Percentiles rank a stretch among this genome's conserved stretches.
phyloP scores from a whole-genome alignment of 2,797 vertebrate genomes.

The Melanotaenia parkinsoni region DNA sequence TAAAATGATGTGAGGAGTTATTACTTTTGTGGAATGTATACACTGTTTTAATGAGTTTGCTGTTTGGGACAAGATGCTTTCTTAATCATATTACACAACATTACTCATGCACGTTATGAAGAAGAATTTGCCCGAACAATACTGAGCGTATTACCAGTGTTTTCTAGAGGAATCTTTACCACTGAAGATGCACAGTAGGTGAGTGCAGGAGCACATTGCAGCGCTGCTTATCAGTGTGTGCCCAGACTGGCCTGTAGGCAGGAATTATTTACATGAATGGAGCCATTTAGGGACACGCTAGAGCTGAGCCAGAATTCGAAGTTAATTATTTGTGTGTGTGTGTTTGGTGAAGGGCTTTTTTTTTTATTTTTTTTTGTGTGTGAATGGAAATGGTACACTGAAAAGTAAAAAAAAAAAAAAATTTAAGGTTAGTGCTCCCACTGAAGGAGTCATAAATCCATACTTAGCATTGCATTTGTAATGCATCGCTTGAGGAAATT shows the following conservation, averaged over 20 bases:
- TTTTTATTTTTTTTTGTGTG: constrained; percentile 50
- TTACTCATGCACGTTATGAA: constrained; percentile 2
- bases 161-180: constrained; percentile 42
- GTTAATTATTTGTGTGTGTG: constrained; percentile 73
- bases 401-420: constrained; percentile 49
- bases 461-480: constrained; percentile 47
- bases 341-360: constrained; percentile 44
- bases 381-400: constrained; percentile 44
- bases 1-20: constrained; percentile 9
- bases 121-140: constrained; percentile 6
- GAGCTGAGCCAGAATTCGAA: constrained; percentile 63
- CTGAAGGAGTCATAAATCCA: constrained; percentile 47
- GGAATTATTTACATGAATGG: constrained; percentile 75
- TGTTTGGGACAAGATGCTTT: constrained; percentile 5
- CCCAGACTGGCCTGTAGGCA: constrained; percentile 71
- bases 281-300: constrained; percentile 74
- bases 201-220: constrained; percentile 50
- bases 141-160: constrained; percentile 8
- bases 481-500: constrained; percentile 18
- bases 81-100: constrained; percentile 12
- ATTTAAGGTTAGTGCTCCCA: constrained; percentile 42
- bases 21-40: constrained; percentile 1
- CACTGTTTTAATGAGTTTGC: constrained; percentile 5
- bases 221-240: constrained; percentile 73
- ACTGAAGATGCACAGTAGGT: constrained; percentile 49